These are phyloP conservation scores for Drosophila repletoides DNA, from an alignment of 1,140 invertebrate genomes.

Conservation along the genomic window DNA sequence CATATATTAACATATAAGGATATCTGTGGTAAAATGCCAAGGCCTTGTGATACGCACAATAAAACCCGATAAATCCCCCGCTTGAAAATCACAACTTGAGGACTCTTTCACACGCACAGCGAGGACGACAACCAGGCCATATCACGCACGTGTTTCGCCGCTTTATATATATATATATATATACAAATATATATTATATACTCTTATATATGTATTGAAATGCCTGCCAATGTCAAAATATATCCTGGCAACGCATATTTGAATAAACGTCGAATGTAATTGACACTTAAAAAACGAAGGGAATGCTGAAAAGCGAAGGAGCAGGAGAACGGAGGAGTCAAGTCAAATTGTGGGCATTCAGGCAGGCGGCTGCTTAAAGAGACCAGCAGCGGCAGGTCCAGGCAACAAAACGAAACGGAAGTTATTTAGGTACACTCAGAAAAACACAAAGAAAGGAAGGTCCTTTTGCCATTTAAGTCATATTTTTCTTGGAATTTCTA, in stretches of 20 bases:
- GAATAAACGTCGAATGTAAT: conserved; percentile 80
- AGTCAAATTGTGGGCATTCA: conserved; percentile 9
- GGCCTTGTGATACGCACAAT: conserved; percentile 66
- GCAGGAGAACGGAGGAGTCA: not conserved
- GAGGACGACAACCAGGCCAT: not conserved
- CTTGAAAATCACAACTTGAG: conserved; percentile 73
- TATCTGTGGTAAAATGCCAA: conserved; percentile 70
- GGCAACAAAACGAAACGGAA: conserved; percentile 9
- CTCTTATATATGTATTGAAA: conserved; percentile 2
- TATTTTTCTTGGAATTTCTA: too few species aligned
- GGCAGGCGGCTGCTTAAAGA: not conserved
- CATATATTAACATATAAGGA: conserved; percentile 65
- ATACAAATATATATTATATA: not conserved
- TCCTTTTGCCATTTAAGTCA: too few species aligned
- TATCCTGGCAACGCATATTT: conserved; percentile 73
- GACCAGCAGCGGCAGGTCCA: not conserved
- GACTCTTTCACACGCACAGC: conserved; percentile 70
- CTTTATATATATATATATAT: conserved; percentile 15
- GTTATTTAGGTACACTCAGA: too few species aligned
- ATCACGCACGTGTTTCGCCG: conserved; percentile 22
- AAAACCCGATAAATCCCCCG: conserved; percentile 75
- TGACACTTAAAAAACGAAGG: conserved; percentile 62
- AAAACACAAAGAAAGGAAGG: too few species aligned
- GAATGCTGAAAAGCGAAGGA: not conserved
- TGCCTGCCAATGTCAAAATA: conserved; percentile 51